Evolutionary conservation across 2,888 invertebrate species (phyloP).

Genomic region (Latrodectus elegans): DNA sequence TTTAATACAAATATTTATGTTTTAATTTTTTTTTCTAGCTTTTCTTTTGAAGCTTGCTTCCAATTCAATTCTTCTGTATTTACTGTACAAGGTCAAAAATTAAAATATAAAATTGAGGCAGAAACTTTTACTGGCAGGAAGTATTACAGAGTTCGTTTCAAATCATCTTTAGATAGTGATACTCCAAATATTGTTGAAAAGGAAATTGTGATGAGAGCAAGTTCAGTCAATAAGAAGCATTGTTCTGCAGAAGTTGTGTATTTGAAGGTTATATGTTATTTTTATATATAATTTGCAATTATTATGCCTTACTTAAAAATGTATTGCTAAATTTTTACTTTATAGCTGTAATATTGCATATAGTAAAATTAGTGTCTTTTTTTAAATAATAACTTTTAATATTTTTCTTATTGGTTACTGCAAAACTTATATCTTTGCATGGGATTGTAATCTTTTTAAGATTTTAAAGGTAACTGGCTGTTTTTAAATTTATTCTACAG

Average conservation of each 20-base stretch:
- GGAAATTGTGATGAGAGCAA: constrained; percentile 72
- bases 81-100: constrained; percentile 75
- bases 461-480: too few species aligned
- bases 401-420: too few species aligned
- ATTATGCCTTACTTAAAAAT: too few species aligned
- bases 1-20: too few species aligned
- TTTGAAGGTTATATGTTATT: constrained; percentile 79
- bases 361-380: too few species aligned
- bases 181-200: constrained; percentile 73
- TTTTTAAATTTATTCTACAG: too few species aligned
- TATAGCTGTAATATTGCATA: too few species aligned
- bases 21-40: constrained; percentile 76
- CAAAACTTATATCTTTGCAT: too few species aligned
- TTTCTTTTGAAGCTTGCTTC: constrained; percentile 89
- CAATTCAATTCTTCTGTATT: constrained; percentile 78
- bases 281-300: constrained; percentile 70
- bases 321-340: too few species aligned
- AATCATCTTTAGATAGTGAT: constrained; percentile 75
- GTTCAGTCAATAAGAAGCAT: constrained; percentile 75
- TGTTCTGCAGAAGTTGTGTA: constrained; percentile 88
- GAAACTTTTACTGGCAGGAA: constrained; percentile 81
- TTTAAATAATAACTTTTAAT: too few species aligned
- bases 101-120: constrained; percentile 87
- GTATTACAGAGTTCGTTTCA: constrained; percentile 83
- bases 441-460: too few species aligned